These are phyloP conservation scores for Ceraclea dissimilis DNA, from an alignment of 2,888 invertebrate genomes.

Conservation along the genomic window DNA sequence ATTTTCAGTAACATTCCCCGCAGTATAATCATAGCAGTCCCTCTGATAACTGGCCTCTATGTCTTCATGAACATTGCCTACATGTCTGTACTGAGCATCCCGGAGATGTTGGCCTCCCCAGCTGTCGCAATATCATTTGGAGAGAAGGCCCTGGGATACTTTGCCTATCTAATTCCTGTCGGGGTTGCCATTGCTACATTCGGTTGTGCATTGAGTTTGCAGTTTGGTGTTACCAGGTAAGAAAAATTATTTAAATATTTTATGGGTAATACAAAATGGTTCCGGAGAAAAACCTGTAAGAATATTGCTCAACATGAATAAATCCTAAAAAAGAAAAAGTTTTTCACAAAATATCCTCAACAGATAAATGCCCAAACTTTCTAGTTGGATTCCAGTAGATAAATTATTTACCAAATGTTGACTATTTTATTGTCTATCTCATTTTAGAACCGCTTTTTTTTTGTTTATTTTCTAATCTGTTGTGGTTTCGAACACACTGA, in stretches of 20 bases:
- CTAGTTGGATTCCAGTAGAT: too few relatives aligned
- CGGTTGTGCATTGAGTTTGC: conserved; percentile 70
- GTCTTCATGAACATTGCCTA: conserved; percentile 83
- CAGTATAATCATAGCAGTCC: conserved; percentile 74
- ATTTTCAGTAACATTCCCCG: conserved; percentile 66
- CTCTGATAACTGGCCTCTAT: conserved; percentile 70
- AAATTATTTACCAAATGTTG: too few relatives aligned
- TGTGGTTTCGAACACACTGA: too few relatives aligned
- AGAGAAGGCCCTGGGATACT: conserved; percentile 54
- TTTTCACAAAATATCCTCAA: background rate
- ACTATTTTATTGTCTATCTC: too few relatives aligned
- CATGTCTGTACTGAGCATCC: conserved; percentile 66
- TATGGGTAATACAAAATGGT: background rate
- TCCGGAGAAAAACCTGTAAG: too few relatives aligned
- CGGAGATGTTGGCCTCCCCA: conserved; percentile 63
- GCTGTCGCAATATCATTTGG: conserved; percentile 79
- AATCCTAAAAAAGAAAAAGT: background rate
- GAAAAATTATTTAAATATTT: background rate
- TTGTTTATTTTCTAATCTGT: too few relatives aligned
- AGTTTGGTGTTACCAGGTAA: conserved; percentile 66
- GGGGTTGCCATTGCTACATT: conserved; percentile 73
- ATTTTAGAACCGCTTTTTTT: too few relatives aligned
- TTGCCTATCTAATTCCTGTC: conserved; percentile 62
- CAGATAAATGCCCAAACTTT: too few relatives aligned
- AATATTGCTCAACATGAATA: too few relatives aligned